phyloP scores from a whole-genome alignment of 2,797 vertebrate species.

The Amniataba percoides region DNA sequence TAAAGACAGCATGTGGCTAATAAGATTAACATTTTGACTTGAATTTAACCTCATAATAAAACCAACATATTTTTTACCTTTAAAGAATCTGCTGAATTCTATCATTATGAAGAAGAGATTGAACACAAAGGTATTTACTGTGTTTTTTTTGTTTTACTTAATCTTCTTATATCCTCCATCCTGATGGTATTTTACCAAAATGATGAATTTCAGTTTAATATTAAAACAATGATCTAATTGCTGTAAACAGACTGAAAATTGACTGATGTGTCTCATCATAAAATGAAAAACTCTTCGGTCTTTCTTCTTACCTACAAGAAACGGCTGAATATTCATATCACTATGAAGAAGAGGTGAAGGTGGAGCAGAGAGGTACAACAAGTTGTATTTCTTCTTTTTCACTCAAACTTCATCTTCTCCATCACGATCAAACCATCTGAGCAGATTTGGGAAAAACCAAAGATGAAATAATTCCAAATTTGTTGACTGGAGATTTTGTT shows the following conservation, averaged over 20 bases:
- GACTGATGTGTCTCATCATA: background rate
- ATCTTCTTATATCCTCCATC: conserved; percentile 2
- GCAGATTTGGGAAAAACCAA: conserved; percentile 42
- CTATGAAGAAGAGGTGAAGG: conserved; percentile 64
- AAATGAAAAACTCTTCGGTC: background rate
- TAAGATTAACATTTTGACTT: background rate
- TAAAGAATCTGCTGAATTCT: conserved; percentile 83
- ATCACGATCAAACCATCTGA: conserved; percentile 32
- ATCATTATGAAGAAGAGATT: conserved; percentile 82
- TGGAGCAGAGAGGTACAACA: conserved; percentile 71
- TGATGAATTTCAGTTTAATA: background rate
- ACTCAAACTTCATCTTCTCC: conserved; percentile 11
- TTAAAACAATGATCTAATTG: background rate
- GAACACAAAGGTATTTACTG: conserved; percentile 80
- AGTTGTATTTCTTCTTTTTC: background rate
- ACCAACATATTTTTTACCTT: conserved; percentile 42
- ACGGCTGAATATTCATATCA: conserved; percentile 66
- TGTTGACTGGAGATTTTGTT: background rate
- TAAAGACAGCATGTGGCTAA: too few species aligned
- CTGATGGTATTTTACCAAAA: background rate
- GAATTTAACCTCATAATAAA: background rate
- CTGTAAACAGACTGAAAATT: background rate
- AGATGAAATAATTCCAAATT: background rate
- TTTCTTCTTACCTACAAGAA: conserved; percentile 50
- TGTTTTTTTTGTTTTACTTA: conserved; percentile 16